Percentiles rank a stretch among this genome's conserved stretches.
phyloP scores from a whole-genome alignment of 2,797 vertebrate genomes.

The Phoebastria nigripes region DNA sequence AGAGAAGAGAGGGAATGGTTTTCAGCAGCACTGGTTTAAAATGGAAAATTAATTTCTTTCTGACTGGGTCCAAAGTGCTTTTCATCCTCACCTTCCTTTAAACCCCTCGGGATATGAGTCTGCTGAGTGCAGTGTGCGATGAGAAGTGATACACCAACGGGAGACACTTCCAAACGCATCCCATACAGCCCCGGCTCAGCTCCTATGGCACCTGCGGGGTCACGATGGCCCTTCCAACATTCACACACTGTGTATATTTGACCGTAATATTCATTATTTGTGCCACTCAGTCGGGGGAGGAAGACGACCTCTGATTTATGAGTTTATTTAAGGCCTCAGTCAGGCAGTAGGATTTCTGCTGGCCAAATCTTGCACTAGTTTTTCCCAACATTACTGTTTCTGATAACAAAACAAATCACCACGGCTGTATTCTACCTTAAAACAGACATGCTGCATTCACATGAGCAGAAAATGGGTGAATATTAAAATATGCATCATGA shows the following conservation, averaged over 20 bases:
- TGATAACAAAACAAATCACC: neutral
- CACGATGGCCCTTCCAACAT: rapidly evolving
- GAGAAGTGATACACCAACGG: neutral
- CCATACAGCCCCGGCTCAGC: neutral
- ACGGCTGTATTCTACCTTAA: neutral
- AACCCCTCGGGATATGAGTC: neutral
- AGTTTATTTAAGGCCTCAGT: neutral
- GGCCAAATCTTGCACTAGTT: neutral
- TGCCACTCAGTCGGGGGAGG: neutral
- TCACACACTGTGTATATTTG: neutral
- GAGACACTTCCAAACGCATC: neutral
- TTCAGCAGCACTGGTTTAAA: neutral
- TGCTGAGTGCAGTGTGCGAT: rapidly evolving
- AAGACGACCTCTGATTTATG: neutral
- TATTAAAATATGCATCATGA: neutral
- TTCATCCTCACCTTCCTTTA: neutral
- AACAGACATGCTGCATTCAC: neutral
- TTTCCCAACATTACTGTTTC: neutral
- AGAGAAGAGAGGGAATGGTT: neutral
- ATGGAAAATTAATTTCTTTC: neutral
- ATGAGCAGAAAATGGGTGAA: neutral
- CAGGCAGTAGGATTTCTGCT: neutral
- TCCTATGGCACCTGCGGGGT: neutral
- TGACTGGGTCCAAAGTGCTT: neutral
- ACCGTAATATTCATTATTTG: neutral